Conservation (phyloP, 2,113 vertebrate genomes). For the Tiliqua scincoides region DNA sequence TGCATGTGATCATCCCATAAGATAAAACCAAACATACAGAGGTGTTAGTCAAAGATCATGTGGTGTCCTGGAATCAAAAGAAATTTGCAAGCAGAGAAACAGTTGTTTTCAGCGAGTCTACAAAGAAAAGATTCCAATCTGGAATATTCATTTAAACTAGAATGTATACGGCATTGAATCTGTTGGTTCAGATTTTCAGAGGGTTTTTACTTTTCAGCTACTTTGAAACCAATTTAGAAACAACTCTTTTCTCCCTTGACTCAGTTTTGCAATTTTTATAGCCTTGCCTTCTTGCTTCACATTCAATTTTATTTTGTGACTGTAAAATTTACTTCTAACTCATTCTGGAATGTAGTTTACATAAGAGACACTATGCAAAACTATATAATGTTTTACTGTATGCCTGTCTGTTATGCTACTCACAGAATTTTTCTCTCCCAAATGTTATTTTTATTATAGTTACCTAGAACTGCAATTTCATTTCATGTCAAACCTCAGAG, state of each 20-base stretch:
- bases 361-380: not conserved
- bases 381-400: not conserved
- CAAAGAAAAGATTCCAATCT: not conserved
- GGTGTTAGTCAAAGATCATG: not conserved
- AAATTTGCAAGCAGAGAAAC: not conserved
- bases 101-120: not conserved
- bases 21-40: not conserved
- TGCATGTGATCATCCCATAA: not conserved
- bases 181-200: not conserved
- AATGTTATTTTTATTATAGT: not conserved
- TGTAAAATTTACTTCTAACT: not conserved
- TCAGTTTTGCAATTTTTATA: not conserved
- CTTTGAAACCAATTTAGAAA: not conserved
- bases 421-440: not conserved
- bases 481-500: not conserved
- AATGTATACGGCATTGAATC: not conserved
- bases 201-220: not conserved
- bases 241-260: not conserved
- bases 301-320: not conserved
- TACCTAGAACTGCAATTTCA: not conserved
- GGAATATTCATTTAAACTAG: not conserved
- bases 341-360: not conserved
- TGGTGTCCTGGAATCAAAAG: not conserved
- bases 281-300: slow-evolving; percentile 4
- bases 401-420: not conserved